Evolutionary conservation across 2,888 invertebrate genomes (phyloP), one percentile per base, ranked within the genome.

Genomic region (Leptopilina syphax): DNA sequence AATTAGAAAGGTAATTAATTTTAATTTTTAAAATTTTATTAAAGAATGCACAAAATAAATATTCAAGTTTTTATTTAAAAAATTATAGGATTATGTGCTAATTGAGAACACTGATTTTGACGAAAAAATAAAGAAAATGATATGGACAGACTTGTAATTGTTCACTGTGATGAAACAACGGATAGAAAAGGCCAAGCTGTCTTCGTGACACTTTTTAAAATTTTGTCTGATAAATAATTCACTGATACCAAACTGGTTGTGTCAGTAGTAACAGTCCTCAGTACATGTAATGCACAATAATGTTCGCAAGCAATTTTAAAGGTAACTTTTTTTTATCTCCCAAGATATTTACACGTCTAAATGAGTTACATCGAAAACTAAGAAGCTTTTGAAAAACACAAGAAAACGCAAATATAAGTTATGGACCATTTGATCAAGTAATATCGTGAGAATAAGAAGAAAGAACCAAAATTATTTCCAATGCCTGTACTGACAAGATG

Each of bases 111-210:
- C 5, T 12, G 57, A 57, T 12, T n/a, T 13, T n/a, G 57, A 57
- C 12, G 13, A 57, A 57, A 57, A 57, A 57, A 27, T 65, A 9
- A 34, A 7, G 27, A 27, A 65, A 27, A 27, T 24, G 10, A 12
- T 65, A 65, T 27, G 24, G 27, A 27, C 12, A 65, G 9, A 7
- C 65, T 9, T 27, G 2, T 27, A 65, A 65, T 65, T 24, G 65
- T 65, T 9, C 65, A 65, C 34, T 24, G 24, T 9, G 27, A 65
- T 27, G 34, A 65, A 65, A 65, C 65, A 27, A 34, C 65, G 6
- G 65, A 65, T 65, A 65, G 34, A 65, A 65, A 65, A 34, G 65
- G 65, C 8, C 34, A 65, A 65, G 65, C 65, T 65, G 65, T 27
- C n/a, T 57, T 57, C 4, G n/a, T 57, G 12, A 57, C 57, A 12